Base-by-base conservation (phyloP, 2,888 invertebrate species). In the Nemotelus nigrinus region DNA sequence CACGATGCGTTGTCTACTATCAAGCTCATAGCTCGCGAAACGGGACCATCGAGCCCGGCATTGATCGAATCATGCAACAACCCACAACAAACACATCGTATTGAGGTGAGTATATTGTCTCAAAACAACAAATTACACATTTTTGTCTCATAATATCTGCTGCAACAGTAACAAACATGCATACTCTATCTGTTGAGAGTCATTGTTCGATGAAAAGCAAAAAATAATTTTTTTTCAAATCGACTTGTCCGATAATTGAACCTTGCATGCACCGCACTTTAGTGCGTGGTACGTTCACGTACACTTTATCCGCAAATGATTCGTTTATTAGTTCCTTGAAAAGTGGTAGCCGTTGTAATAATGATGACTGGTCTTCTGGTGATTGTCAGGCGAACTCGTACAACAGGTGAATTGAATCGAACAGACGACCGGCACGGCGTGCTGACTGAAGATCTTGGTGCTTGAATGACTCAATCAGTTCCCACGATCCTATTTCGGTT, bases 401-500 rank as follows among this genome's bases (percentile, higher is more conserved):
- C 25, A 25, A 25, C 25, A 25, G 25, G 25, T 25, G 25, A 25
- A 25, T 25, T 25, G 25, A 25, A 25, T 25, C 25, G 25, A 25
- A 25, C 0, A 25, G 25, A 25, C 25, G 25, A 25, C 25, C 25
- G 25, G 25, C 25, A 25, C 25, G 25, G 25, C 25, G 25, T 25
- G 25, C 25, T 25, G 25, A 25, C 25, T 25, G 25, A 25, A 25
- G 1, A 25, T 25, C 25, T 25, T 25, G 25, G 50, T 47, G 67
- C 25, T 3, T 60, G 60, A 39, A 7, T 68, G 67, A 68, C 67
- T 68, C 67, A 68, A 68, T 68, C 5, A 8, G 8, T 68, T 68
- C 67, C 67, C 67, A 68, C 67, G 67, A 68, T 68, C 67, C 67
- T 47, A 68, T 68, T 68, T 68, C 48, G 60, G 25, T 68, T 39